Evolutionary conservation across 2,888 invertebrate species (phyloP).

Genomic region (Sminthurinus aureus): DNA sequence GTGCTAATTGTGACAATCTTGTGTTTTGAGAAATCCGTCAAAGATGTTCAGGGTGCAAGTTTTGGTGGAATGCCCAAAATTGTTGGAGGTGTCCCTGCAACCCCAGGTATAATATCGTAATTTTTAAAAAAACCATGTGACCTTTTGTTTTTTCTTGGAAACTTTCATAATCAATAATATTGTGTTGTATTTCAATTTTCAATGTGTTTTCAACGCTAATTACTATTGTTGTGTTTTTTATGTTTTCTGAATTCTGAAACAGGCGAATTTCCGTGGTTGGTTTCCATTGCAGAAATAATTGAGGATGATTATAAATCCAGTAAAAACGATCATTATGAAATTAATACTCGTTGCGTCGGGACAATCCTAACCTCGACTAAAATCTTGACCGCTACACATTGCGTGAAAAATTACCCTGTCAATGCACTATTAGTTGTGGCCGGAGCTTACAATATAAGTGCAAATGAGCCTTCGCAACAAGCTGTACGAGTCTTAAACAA

Average conservation of each 20-base stretch:
- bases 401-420: not conserved
- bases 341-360: slow-evolving; percentile 29
- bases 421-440: slow-evolving; percentile 23
- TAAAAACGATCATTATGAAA: too few relatives aligned
- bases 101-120: slow-evolving; percentile 8
- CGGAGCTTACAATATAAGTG: slow-evolving; percentile 22
- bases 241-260: not conserved
- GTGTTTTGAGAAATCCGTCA: not conserved
- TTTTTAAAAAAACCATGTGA: not conserved
- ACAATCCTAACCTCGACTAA: slow-evolving; percentile 24
- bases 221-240: too few relatives aligned
- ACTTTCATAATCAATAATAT: too few relatives aligned
- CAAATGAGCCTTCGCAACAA: slow-evolving; percentile 26
- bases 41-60: not conserved
- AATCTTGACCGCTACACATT: slow-evolving; percentile 40
- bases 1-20: not conserved
- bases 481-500: not conserved
- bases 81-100: slow-evolving; percentile 23
- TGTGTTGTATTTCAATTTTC: not conserved
- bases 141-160: too few relatives aligned
- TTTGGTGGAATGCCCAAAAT: not conserved
- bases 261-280: slow-evolving; percentile 43
- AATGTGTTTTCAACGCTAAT: too few relatives aligned
- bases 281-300: not conserved
- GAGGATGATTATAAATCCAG: not conserved